Evolutionary conservation across 1,140 invertebrate genomes (phyloP).

Genomic region (Dinothrombium tinctorium): DNA sequence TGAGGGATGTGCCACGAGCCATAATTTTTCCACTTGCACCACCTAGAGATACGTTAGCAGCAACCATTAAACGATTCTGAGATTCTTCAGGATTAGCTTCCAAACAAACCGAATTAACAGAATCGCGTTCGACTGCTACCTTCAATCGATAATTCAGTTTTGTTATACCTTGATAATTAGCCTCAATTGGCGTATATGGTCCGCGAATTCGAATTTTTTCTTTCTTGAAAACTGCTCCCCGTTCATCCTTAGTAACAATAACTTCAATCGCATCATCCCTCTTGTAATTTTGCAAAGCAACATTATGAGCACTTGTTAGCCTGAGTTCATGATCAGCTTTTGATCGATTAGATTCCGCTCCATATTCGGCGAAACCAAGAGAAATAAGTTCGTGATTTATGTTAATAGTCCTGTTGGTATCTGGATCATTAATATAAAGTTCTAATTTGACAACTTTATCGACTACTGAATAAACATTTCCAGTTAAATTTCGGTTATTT

Average conservation of each 20-base stretch:
- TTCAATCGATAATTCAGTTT: conserved; percentile 20
- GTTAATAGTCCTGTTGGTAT: conserved; percentile 14
- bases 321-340: conserved; percentile 28
- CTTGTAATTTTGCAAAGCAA: neutral
- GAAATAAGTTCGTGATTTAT: conserved; percentile 24
- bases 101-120: conserved; percentile 61
- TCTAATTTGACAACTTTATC: conserved; percentile 39
- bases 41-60: conserved; percentile 32
- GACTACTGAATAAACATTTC: conserved; percentile 50
- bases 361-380: conserved; percentile 31
- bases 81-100: conserved; percentile 46
- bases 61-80: conserved; percentile 37
- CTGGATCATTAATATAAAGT: conserved; percentile 24
- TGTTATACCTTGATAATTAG: conserved; percentile 34
- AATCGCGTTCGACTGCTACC: conserved; percentile 38
- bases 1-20: conserved; percentile 50
- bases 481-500: conserved; percentile 10
- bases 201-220: conserved; percentile 30
- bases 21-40: conserved; percentile 22
- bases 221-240: neutral
- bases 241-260: neutral
- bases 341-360: conserved; percentile 48
- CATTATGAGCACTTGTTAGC: neutral
- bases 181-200: conserved; percentile 50
- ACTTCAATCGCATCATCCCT: neutral